Evolutionary conservation across 2,888 invertebrate species (phyloP).

Genomic region (Coleophora deauratella): DNA sequence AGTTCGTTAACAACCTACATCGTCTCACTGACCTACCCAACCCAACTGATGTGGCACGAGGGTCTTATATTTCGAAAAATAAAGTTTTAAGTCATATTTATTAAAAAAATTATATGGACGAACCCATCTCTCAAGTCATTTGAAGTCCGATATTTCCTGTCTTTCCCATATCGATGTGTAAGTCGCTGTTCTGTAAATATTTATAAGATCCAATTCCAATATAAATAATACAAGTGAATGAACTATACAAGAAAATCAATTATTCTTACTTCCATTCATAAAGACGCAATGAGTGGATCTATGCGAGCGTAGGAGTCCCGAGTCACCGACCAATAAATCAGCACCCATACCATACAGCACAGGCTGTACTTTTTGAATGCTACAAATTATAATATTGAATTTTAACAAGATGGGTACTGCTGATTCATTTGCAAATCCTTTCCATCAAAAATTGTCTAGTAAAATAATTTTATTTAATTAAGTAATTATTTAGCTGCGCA

Average conservation of each 20-base stretch:
- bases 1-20: too few species aligned
- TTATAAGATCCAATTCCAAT: slow-evolving; percentile 21
- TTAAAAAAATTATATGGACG: too few species aligned
- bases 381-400: slow-evolving; percentile 5
- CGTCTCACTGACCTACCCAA: too few species aligned
- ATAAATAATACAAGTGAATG: slow-evolving; percentile 41
- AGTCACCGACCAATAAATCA: slow-evolving; percentile 42
- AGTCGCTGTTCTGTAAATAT: slow-evolving; percentile 23
- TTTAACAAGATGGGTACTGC: neutral
- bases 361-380: neutral
- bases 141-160: slow-evolving; percentile 5
- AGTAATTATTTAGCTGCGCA: too few species aligned
- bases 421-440: too few species aligned
- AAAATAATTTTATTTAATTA: too few species aligned
- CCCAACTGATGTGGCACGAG: too few species aligned
- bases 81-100: too few species aligned
- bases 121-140: too few species aligned
- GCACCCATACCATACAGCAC: slow-evolving; percentile 16
- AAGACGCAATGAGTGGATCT: slow-evolving; percentile 39
- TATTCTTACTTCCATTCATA: slow-evolving; percentile 48
- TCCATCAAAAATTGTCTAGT: too few species aligned
- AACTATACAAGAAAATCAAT: slow-evolving; percentile 47
- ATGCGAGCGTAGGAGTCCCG: slow-evolving; percentile 43
- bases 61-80: too few species aligned
- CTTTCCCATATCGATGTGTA: too few species aligned